Evolutionary conservation across 1,140 invertebrate species (phyloP), one percentile per base, ranked within the genome.

Genomic region (Asbolus verrucosus): DNA sequence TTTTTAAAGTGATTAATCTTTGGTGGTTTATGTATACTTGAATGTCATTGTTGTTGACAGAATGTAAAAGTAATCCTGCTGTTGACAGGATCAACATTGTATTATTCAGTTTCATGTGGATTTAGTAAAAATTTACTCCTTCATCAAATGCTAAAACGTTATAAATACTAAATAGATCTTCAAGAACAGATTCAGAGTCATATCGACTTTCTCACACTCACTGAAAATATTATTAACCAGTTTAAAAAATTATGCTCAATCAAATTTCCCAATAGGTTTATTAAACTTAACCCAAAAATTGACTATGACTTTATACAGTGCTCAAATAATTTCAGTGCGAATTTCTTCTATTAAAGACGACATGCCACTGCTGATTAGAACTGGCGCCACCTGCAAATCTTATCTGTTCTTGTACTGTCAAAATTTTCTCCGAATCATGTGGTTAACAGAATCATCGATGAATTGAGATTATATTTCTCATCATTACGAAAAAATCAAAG

Each of bases 401-500:
- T 54, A 11, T 54, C 8, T 2, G 9, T 54, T 11, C 46, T 21
- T 1, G 46, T 27, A 19, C 46, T 54, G 46, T 54, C 46, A 54
- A 54, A 54, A 14, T 11, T 54, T 11, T 54, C 46, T 0, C 46
- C 46, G 1, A 21, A 62, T 15, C 43, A 72, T 72, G 70, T 70
- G 6, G 61, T 76, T 8, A 43, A 70, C 2, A 63, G 11, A 27
- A 70, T 54, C 13, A 19, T 54, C 8, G 46, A 54, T 14, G 13
- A 11, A 27, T 27, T 36, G 75, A 38, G 67, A 70, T 24, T 76
- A 76, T 66, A 63, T 76, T 4, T 38, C 70, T 1, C 14, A 27
- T 31, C 61, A 76, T 41, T 27, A 69, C 2, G 13, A 75, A 11
- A 30, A 46, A 39, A 63, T 69, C 41, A 76, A 71, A 38, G 69